These are phyloP conservation scores for Zaprionus lineosus DNA, from an alignment of 2,888 invertebrate genomes.

Conservation along the genomic window DNA sequence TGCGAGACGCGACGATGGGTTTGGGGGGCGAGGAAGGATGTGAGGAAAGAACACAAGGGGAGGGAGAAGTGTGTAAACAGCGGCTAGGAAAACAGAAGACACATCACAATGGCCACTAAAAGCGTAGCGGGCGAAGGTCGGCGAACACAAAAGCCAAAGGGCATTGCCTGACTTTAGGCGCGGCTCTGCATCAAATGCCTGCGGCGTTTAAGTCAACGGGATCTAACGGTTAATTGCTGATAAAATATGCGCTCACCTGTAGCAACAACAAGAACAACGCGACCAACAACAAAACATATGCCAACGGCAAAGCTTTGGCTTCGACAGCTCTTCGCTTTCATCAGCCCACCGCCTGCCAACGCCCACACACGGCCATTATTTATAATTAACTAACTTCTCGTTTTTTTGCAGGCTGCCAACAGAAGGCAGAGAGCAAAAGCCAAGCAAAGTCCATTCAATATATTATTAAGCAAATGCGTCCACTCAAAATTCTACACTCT, in stretches of 20 bases:
- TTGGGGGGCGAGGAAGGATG: conserved; percentile 1
- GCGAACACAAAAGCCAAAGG: conserved; percentile 30
- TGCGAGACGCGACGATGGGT: conserved; percentile 18
- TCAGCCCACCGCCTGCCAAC: too few species aligned
- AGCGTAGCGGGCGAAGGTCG: conserved; percentile 23
- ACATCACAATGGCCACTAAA: conserved; percentile 19
- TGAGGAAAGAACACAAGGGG: too few species aligned
- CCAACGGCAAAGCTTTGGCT: conserved; percentile 12
- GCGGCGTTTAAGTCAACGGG: conserved; percentile 39
- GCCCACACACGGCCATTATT: conserved; percentile 43
- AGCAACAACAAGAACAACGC: not conserved
- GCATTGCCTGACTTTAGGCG: conserved; percentile 32
- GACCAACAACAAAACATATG: conserved; percentile 33
- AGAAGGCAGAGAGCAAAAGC: conserved; percentile 6
- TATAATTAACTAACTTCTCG: conserved; percentile 61
- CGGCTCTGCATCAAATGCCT: conserved; percentile 13
- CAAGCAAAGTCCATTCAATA: conserved; percentile 13
- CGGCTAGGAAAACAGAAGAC: conserved; percentile 10
- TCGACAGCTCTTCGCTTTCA: too few species aligned
- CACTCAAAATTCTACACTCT: too few species aligned
- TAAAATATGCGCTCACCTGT: conserved; percentile 55
- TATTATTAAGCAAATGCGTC: too few species aligned
- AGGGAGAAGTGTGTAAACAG: too few species aligned
- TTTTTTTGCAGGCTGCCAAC: conserved; percentile 35
- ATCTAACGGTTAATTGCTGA: conserved; percentile 62